Evolutionary conservation across 2,888 invertebrate genomes (phyloP), one percentile per base, ranked within the genome.

Genomic region (Tryphoninae sp.): DNA sequence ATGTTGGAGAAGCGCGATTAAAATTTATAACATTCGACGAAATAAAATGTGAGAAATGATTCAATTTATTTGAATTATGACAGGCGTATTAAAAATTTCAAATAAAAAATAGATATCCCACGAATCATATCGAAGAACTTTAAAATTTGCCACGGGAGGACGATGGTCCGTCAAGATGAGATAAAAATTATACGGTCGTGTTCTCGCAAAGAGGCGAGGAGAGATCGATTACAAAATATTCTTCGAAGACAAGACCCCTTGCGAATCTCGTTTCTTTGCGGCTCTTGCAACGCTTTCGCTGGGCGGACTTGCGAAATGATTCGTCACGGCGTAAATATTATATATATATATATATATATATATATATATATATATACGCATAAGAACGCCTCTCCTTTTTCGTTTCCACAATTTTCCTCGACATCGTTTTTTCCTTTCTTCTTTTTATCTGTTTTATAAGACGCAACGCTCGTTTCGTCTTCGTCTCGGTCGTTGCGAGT

Each of bases 211-310:
- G 64, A 49, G 61, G 61, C 64, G 65, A 11, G 74, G 33, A 19
- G 71, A 75, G 68, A 72, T 72, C 72, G 79, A 82, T 82, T 82
- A 72, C 81, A 78, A 82, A 77, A 76, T 45, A 45, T 76, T 67
- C 72, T 59, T 64, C 78, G 73, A 69, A 78, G 59, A 74, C 81
- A 51, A 71, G 81, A 74, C 72, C 49, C 68, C 51, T 68, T 55
- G 68, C 62, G 78, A 69, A 62, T 61, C 71, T 61, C 55, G 68
- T 59, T 16, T 75, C 58, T 33, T 64, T 13, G 75, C 53, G 40
- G 67, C 73, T 59, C 51, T 23, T 67, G 65, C 49, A 33, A 58
- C 45, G 45, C 33, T 45, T 45, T 16, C 55, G 55, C 26, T 49
- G 74, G 22, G 53, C 8, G 55, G 68, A 58, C 33, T 82, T 82